Percentiles rank a stretch among this genome's conserved stretches.
These are phyloP conservation scores for Lipophrys pholis DNA, from an alignment of 2,113 vertebrate genomes.

Conservation along the genomic window DNA sequence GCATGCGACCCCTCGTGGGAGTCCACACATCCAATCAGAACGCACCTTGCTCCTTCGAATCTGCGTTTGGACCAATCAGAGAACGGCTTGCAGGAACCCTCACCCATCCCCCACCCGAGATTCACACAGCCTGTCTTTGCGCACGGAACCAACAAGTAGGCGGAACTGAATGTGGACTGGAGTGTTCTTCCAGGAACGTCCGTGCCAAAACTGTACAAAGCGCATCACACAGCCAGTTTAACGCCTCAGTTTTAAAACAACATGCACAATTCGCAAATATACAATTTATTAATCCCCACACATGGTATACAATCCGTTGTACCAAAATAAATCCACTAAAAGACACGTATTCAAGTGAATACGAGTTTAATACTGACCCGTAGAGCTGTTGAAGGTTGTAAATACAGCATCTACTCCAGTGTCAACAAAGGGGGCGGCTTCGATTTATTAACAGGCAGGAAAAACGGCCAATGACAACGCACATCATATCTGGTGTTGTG, in stretches of 20 bases:
- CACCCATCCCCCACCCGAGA: conserved; percentile 81
- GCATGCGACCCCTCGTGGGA: conserved; percentile 74
- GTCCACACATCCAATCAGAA: conserved; percentile 64
- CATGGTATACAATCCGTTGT: accelerated
- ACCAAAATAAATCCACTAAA: background rate
- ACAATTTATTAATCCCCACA: accelerated
- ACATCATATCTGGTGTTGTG: background rate
- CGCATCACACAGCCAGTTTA: background rate
- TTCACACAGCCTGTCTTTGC: conserved; percentile 68
- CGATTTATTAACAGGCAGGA: conserved; percentile 50
- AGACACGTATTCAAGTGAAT: too few relatives aligned
- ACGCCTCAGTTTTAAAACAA: background rate
- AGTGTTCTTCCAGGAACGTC: conserved; percentile 64
- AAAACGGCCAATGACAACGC: conserved; percentile 35
- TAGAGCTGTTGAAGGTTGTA: conserved; percentile 10
- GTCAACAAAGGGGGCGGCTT: conserved; percentile 34
- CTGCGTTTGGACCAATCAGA: conserved; percentile 67
- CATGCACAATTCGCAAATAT: background rate
- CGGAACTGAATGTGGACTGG: conserved; percentile 60
- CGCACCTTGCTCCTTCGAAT: conserved; percentile 79
- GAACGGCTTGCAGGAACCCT: conserved; percentile 29
- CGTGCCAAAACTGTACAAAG: conserved; percentile 39
- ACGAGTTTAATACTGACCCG: background rate
- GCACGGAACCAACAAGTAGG: conserved; percentile 80
- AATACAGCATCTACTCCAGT: conserved; percentile 40